A percentile compares a stretch with the other conserved stretches of the same genome.
phyloP scores from a whole-genome alignment of 2,113 vertebrate species.

The Plecotus auritus region DNA sequence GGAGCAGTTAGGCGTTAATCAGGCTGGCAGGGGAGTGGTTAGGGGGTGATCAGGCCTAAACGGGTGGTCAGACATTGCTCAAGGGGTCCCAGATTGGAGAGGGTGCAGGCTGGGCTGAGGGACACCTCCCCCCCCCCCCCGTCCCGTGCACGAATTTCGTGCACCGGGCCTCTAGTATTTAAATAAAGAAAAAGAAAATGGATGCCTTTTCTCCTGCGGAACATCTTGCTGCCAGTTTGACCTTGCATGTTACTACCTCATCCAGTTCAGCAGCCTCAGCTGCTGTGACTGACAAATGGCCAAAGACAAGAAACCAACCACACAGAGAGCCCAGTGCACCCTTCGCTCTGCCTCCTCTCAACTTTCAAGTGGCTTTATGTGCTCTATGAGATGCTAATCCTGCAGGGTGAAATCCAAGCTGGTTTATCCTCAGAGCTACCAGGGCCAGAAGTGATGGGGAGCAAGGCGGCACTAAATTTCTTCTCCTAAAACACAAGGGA shows the following conservation, averaged over 20 bases:
- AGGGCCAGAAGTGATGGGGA: constrained; percentile 1
- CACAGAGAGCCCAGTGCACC: neutral
- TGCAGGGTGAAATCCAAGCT: constrained; percentile 52
- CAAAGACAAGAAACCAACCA: neutral
- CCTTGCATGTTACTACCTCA: neutral
- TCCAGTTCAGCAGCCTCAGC: neutral
- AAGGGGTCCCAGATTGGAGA: too few relatives aligned
- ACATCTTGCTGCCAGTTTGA: neutral
- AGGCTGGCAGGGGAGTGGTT: too few relatives aligned
- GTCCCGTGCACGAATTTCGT: too few relatives aligned
- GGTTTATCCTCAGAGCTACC: constrained; percentile 26
- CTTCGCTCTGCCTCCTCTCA: neutral
- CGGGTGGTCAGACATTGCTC: too few relatives aligned
- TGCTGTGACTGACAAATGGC: neutral
- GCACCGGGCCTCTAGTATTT: too few relatives aligned
- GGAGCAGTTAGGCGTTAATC: too few relatives aligned
- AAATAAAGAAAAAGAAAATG: neutral
- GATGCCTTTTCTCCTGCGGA: neutral
- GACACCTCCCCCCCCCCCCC: too few relatives aligned
- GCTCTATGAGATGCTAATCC: constrained; percentile 36
- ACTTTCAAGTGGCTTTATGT: constrained; percentile 44
- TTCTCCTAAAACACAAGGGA: constrained; percentile 52
- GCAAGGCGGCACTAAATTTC: neutral
- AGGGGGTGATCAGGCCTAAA: too few relatives aligned
- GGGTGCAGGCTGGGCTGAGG: too few relatives aligned